Evolutionary conservation across 2,113 vertebrate genomes (phyloP), one percentile per base, ranked within the genome.

Genomic region (Larimichthys polyactis): DNA sequence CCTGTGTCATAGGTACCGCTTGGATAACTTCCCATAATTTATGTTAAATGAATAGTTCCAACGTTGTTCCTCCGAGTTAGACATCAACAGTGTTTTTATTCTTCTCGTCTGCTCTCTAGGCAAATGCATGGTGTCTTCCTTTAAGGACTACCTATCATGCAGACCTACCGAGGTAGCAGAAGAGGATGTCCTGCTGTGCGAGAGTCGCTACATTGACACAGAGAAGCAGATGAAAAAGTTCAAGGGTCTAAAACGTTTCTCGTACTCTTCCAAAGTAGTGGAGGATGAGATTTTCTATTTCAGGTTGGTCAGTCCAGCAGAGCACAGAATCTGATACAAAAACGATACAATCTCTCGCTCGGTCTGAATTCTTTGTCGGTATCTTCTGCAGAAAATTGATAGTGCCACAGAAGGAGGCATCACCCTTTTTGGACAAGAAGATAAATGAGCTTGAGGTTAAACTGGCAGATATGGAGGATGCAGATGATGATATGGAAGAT

Each of bases 221-320:
- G 98, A 99, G 94, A 99, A 97, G 80, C 97, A 97, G 54, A 98
- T 99, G 96, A 99, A 99, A 94, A 99, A 98, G 78, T 99, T 98
- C 83, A 99, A 99, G 89, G 98, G 98, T 19, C 89, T 99, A 70
- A 99, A 99, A 92, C 97, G 98, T 73, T 99, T 99, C 94, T 99
- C 98, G 2, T 96, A 97, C 60, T 98, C 98, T 74, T 97, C 96
- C 11, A 99, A 99, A 96, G 98, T 99, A 75, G 96, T 98, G 80
- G 98, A 99, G 89, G 98, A 99, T 78, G 98, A 99, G 91, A 95
- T 98, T 86, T 99, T 95, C 87, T 99, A 99, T 87, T 99, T 99
- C 92, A 99, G 98, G 97, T 99, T 91, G 90, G 92, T 67, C n/a
- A 44, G 29, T 55, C 46, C 54, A 72, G 32, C 15, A 22, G 9